These are phyloP conservation scores for Axinella damicornis DNA, from an alignment of 37 sponge, comb jelly and placozoan genomes.

Conservation along the genomic window DNA sequence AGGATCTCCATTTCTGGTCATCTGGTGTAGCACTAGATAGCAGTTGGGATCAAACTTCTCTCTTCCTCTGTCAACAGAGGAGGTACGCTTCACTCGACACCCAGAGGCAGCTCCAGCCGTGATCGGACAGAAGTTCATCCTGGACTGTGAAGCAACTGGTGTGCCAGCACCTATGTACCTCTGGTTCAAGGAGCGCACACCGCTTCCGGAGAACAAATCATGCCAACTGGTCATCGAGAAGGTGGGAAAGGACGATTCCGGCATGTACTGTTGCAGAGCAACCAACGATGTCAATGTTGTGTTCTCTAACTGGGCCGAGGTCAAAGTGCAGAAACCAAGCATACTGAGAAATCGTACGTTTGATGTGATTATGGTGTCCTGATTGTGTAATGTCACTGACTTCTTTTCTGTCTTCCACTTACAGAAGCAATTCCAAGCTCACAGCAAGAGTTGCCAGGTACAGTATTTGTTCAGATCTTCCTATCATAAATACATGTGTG, in stretches of 20 bases:
- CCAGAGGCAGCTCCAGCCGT: conserved; percentile 61
- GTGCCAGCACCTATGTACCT: conserved; percentile 76
- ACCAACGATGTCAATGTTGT: conserved; percentile 59
- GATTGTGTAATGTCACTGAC: not conserved
- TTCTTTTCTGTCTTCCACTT: not conserved
- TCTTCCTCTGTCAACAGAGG: conserved; percentile 56
- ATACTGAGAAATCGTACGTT: conserved; percentile 3
- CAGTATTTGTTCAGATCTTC: too few relatives aligned
- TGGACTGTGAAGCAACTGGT: conserved; percentile 76
- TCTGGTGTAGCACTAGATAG: too few relatives aligned
- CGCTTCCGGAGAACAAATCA: conserved; percentile 58
- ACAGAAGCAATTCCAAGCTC: not conserved
- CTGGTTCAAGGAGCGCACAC: conserved; percentile 81
- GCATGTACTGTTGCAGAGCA: conserved; percentile 84
- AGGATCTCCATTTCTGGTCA: too few relatives aligned
- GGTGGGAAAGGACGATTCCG: conserved; percentile 38
- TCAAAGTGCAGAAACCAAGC: conserved; percentile 59
- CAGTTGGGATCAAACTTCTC: too few relatives aligned
- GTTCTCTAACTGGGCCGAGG: conserved; percentile 83
- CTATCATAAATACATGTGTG: too few relatives aligned
- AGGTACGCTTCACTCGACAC: conserved; percentile 59
- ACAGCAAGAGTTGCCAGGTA: not conserved
- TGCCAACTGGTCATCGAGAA: conserved; percentile 33
- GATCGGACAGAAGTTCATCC: conserved; percentile 54
- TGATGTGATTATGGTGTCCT: not conserved